Base-by-base conservation (phyloP, 2,888 invertebrate genomes). In the Crioceris asparagi region DNA sequence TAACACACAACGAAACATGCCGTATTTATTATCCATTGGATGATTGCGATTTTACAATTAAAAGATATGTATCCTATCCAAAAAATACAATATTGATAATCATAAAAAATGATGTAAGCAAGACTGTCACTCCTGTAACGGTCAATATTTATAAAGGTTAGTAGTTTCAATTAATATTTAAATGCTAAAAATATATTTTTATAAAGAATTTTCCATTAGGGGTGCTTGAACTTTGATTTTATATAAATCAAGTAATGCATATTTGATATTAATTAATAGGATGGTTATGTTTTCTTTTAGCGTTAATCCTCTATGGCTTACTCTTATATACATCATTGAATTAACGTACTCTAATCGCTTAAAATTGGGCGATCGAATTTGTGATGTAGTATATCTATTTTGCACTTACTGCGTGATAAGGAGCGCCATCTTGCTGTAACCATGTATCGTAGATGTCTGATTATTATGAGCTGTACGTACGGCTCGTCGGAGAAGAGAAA, bases 101-200 rank as follows among this genome's bases (percentile, higher is more conserved):
- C 25, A 69, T 91, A 16, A 72, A 75, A 40, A 91, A 91, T 64
- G 79, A 83, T 43, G 72, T 91, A 7, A 77, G 77, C 3, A 77
- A 72, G 50, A 68, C 69, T 29, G 71, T 83, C 4, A 76, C 76
- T 40, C 77, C 79, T 37, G 72, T 84, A 10, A 78, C 79, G 8
- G 75, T 91, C 29, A 85, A 81, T 57, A 79, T 88, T 56, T 90
- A 87, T 62, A 79, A 87, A 77, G 83, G 88, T 87, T 64, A 60
- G 43, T 38, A 19, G 12, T 4, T 25, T 25, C 12, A 11, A 25
- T 6, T 25, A 25, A 6, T 25, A n/a, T 25, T 3, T 25, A 25
- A 25, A 25, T 4, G 21, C 10, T 21, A 10, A 21, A 21, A 10
- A 21, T 10, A 21, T 21, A 6, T 21, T 7, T 7, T 21, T 21